Conservation (phyloP, 2,113 vertebrate species). For the Mormoops blainvillei region DNA sequence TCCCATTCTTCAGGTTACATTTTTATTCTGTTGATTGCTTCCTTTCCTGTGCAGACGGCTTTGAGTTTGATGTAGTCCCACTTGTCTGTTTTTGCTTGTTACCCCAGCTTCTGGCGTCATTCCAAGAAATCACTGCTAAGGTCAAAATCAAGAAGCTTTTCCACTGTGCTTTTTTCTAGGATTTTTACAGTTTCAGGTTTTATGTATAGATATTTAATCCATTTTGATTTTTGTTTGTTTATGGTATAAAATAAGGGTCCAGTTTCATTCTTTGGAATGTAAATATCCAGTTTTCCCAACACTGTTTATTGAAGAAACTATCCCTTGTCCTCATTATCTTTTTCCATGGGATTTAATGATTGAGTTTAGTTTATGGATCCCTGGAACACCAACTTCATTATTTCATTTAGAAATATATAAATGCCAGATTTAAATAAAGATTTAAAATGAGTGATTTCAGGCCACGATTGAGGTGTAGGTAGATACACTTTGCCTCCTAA, state of each 20-base stretch:
- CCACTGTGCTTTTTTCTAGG: neutral
- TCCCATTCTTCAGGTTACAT: neutral
- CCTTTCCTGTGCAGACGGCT: neutral
- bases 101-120: too few relatives aligned
- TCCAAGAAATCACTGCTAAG: neutral
- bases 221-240: neutral
- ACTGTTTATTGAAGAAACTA: neutral
- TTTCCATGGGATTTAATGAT: neutral
- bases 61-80: too few relatives aligned
- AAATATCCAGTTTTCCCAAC: neutral
- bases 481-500: too few relatives aligned
- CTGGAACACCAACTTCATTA: neutral
- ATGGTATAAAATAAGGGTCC: neutral
- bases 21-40: neutral
- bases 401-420: neutral
- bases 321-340: neutral
- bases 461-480: too few relatives aligned
- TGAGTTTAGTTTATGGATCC: neutral
- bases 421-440: neutral
- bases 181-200: neutral
- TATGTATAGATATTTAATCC: neutral
- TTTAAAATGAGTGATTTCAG: neutral
- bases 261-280: neutral
- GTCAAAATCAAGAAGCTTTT: neutral
- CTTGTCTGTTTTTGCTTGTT: too few relatives aligned